Base-by-base conservation (phyloP, 1,140 invertebrate species). In the Polypedilum pembai region DNA sequence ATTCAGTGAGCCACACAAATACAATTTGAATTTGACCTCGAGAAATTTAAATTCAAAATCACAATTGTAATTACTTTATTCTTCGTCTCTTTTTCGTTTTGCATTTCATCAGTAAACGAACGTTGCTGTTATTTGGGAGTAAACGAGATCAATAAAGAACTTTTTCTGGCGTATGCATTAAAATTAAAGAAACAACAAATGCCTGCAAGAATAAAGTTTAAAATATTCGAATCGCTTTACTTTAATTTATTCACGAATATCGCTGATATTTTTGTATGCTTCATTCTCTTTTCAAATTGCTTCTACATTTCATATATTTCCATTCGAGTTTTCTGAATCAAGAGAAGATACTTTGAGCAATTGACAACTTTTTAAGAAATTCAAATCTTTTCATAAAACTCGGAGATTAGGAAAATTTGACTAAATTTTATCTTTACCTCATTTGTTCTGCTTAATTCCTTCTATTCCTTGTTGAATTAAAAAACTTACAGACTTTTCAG, bases 81-180 rank as follows among this genome's bases (percentile, higher is more conserved):
- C 24, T 5, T 33, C 24, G 24, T 33, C 24, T 56, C 45, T 56
- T n/a, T n/a, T n/a, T 56, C 45, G n/a, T 56, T 56, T 56, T 56
- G 45, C 45, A 56, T 56, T 56, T 56, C 45, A 56, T 56, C 45
- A 56, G n/a, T n/a, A n/a, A 56, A n/a, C 12, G 45, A 56, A n/a
- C 4, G 10, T 45, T 15, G 41, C 2, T 45, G 41, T 15, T 56
- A 33, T 56, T 56, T 12, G 45, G 45, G 45, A 56, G 45, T 56
- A 56, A 56, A 56, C 45, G 45, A 56, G 45, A 56, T 56, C n/a
- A 33, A 33, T 33, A 33, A 33, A 33, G 24, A 33, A 33, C 5
- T 33, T 33, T n/a, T 33, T 33, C 5, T 33, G 24, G 24, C 24
- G 12, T 12, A 56, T 56, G 45, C n/a, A 56, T n/a, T 4, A 45